Evolutionary conservation across 2,113 vertebrate genomes (phyloP).

Genomic region (Archilochus colubris): DNA sequence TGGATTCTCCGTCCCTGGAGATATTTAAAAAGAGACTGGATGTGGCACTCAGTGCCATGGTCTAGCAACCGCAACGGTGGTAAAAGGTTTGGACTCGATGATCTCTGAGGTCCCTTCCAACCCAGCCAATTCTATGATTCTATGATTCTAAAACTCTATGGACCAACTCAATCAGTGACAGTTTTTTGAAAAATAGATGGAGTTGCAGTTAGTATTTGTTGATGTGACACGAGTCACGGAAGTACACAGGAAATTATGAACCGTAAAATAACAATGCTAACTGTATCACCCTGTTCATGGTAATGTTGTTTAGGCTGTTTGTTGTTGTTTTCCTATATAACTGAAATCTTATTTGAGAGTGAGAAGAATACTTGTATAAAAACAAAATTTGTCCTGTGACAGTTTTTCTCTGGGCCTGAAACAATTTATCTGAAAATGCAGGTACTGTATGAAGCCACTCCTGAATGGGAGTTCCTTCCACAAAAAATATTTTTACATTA

Average conservation of each 20-base stretch:
- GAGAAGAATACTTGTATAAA: neutral
- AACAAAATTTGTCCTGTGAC: neutral
- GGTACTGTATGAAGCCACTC: neutral
- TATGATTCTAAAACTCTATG: neutral
- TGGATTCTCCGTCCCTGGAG: no score
- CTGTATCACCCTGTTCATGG: neutral
- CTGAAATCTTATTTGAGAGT: neutral
- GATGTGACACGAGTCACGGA: neutral
- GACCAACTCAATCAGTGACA: neutral
- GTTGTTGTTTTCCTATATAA: neutral
- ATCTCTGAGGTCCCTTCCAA: no score
- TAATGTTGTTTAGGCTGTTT: neutral
- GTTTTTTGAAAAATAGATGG: neutral
- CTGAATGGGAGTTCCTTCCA: neutral
- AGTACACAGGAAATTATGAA: neutral
- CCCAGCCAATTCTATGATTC: no score
- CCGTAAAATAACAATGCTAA: neutral
- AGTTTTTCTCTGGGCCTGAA: neutral
- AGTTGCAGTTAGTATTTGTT: neutral
- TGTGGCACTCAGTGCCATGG: no score
- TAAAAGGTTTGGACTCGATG: no score
- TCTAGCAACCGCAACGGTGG: no score
- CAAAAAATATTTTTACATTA: neutral
- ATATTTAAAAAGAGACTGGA: no score
- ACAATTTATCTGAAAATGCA: constrained; percentile 11